Percentiles rank a stretch among this genome's conserved stretches.
Evolutionary conservation across 1,140 invertebrate species (phyloP).

Genomic region (Papilio dardanus): DNA sequence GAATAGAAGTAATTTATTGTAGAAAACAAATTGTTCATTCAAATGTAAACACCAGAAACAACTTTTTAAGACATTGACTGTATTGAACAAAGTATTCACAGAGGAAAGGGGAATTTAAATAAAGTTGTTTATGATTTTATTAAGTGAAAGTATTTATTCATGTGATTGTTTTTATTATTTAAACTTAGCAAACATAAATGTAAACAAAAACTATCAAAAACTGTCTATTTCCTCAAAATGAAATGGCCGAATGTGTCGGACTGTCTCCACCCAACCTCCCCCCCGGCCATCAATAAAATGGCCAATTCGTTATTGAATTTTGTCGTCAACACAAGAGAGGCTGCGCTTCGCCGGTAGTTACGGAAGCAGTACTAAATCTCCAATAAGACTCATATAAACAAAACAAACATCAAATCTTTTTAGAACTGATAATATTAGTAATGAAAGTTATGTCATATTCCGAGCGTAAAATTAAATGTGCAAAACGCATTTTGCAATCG

Average conservation of each 20-base stretch:
- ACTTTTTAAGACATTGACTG: not conserved
- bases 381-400: slow-evolving; percentile 73
- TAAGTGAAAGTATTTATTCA: slow-evolving; percentile 4
- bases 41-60: not conserved
- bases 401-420: slow-evolving; percentile 60
- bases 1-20: slow-evolving; percentile 23
- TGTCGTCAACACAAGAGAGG: slow-evolving; percentile 71
- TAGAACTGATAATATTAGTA: slow-evolving; percentile 59
- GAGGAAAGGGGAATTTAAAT: slow-evolving; percentile 2
- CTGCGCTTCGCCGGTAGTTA: slow-evolving; percentile 78
- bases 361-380: slow-evolving; percentile 67
- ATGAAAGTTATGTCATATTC: slow-evolving; percentile 80
- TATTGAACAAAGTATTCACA: slow-evolving; percentile 10
- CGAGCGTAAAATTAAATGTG: slow-evolving; percentile 61
- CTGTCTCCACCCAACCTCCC: slow-evolving; percentile 79
- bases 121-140: not conserved
- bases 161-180: not conserved
- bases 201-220: slow-evolving; percentile 58
- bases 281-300: slow-evolving; percentile 83
- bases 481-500: slow-evolving; percentile 63
- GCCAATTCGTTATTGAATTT: slow-evolving; percentile 83
- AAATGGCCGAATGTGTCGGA: slow-evolving; percentile 74
- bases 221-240: slow-evolving; percentile 50
- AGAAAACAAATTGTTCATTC: slow-evolving; percentile 29
- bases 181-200: slow-evolving; percentile 38